Conservation (phyloP, 2,888 invertebrate genomes). For the Entomobrya proxima region DNA sequence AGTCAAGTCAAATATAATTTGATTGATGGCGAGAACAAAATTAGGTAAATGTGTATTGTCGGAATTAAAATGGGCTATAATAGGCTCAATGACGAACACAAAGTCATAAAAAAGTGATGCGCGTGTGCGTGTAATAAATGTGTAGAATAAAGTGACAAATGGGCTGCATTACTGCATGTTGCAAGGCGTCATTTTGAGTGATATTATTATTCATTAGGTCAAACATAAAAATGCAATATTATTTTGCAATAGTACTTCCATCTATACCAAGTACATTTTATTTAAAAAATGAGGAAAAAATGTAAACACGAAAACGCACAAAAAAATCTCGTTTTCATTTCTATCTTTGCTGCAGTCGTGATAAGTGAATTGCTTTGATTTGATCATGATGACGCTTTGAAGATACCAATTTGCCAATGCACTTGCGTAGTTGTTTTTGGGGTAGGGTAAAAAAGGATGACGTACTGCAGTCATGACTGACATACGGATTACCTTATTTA, state of each 20-base stretch:
- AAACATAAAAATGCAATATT: neutral
- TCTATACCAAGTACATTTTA: neutral
- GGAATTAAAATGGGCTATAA: neutral
- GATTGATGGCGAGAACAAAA: conserved; percentile 9
- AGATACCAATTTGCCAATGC: no score
- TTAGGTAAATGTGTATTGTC: neutral
- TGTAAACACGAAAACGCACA: neutral
- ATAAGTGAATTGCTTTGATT: conserved; percentile 22
- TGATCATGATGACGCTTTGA: neutral
- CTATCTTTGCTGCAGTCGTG: conserved; percentile 9
- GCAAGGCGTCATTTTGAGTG: conserved; percentile 17
- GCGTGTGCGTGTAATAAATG: neutral
- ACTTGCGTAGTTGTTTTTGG: no score
- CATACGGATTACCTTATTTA: conserved; percentile 3
- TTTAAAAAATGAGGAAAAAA: neutral
- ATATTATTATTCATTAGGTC: conserved; percentile 48
- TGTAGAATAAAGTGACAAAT: conserved; percentile 51
- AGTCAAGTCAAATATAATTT: no score
- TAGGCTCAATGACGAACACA: neutral
- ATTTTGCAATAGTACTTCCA: neutral
- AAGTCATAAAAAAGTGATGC: neutral
- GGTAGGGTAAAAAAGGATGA: neutral
- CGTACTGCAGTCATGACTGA: conserved; percentile 15
- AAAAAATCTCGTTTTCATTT: neutral
- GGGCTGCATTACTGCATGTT: neutral